phyloP scores from a whole-genome alignment of 2,113 vertebrate genomes.

The Cyanocitta stelleri region DNA sequence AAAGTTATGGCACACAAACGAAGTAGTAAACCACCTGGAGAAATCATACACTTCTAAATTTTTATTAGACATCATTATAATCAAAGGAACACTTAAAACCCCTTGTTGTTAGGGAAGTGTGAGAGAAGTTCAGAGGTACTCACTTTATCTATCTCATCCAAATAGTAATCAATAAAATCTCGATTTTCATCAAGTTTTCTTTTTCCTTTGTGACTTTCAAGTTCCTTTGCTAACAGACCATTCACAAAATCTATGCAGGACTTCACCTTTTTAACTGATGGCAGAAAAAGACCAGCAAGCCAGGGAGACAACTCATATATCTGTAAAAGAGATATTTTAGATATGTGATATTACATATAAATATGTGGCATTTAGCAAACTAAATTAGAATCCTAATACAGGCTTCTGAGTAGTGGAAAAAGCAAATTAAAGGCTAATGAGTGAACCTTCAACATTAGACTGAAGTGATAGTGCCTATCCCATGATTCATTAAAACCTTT shows the following conservation, averaged over 20 bases:
- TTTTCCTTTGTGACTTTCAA: conserved; percentile 8
- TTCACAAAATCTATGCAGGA: not conserved
- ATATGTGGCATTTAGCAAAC: not conserved
- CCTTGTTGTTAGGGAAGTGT: not conserved
- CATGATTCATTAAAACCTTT: not conserved
- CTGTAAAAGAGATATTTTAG: conserved; percentile 17
- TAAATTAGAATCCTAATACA: not conserved
- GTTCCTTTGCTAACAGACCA: not conserved
- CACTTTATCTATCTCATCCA: conserved; percentile 59
- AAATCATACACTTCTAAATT: not conserved
- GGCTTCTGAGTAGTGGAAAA: not conserved
- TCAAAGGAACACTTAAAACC: not conserved
- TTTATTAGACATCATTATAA: not conserved
- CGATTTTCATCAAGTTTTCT: not conserved
- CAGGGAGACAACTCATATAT: conserved; percentile 14
- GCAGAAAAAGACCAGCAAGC: not conserved
- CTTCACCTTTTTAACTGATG: not conserved
- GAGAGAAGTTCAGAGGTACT: not conserved
- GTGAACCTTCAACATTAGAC: not conserved
- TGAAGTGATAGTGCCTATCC: not conserved
- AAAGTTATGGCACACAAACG: not conserved
- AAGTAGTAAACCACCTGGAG: not conserved
- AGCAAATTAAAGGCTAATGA: not conserved
- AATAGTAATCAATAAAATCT: conserved; percentile 58
- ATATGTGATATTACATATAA: not conserved